phyloP scores from a whole-genome alignment of 1,140 invertebrate genomes.

The Aplysia californica region DNA sequence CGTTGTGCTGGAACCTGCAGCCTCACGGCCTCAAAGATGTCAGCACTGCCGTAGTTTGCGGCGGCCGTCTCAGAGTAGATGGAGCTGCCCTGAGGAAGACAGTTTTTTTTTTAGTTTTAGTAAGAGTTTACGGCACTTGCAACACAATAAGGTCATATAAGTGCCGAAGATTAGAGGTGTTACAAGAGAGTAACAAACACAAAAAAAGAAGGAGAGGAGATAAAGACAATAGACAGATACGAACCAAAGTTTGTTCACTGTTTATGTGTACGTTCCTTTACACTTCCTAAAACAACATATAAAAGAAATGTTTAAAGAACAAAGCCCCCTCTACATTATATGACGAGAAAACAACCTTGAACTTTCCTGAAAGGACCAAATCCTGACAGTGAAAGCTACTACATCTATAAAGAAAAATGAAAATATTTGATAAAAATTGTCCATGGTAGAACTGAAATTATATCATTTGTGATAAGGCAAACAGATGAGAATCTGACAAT shows the following conservation, averaged over 20 bases:
- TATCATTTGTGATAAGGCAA: too few species aligned
- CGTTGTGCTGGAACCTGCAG: constrained; percentile 65
- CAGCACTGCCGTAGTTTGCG: constrained; percentile 65
- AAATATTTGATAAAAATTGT: too few species aligned
- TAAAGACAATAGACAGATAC: constrained; percentile 26
- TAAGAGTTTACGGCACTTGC: too few species aligned
- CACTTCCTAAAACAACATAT: not conserved
- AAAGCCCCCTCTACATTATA: too few species aligned
- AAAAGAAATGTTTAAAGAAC: not conserved
- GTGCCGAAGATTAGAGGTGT: too few species aligned
- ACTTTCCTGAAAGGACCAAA: not conserved
- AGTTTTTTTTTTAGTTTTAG: too few species aligned
- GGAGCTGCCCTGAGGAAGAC: constrained; percentile 55
- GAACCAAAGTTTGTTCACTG: not conserved
- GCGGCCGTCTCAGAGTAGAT: constrained; percentile 69
- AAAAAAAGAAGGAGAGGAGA: too few species aligned
- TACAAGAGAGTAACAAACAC: too few species aligned
- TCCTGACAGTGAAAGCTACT: not conserved
- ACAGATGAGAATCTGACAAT: too few species aligned
- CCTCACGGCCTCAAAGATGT: constrained; percentile 60
- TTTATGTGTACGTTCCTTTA: not conserved
- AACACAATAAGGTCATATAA: too few species aligned
- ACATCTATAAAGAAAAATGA: not conserved
- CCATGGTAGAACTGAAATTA: too few species aligned
- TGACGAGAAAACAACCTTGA: not conserved